phyloP scores from a whole-genome alignment of 1,140 invertebrate genomes.

The Drosophila sulfurigaster region DNA sequence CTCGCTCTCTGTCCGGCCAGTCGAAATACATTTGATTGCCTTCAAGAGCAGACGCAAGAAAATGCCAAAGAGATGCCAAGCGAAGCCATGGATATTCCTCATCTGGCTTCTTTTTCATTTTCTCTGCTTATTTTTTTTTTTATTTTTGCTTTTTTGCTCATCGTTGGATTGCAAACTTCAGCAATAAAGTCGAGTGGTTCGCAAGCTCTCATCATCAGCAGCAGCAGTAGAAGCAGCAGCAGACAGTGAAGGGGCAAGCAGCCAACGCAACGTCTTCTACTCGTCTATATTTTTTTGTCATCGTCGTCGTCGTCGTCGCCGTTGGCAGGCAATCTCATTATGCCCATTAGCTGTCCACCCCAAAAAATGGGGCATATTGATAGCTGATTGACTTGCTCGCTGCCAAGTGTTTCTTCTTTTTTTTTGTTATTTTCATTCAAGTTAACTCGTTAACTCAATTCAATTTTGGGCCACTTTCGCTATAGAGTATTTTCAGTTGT shows the following conservation, averaged over 20 bases:
- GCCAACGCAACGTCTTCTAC: neutral
- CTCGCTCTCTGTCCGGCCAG: slow-evolving; percentile 33
- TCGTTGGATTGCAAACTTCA: slow-evolving; percentile 36
- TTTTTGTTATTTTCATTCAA: no score
- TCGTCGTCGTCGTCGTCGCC: neutral
- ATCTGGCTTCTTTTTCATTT: no score
- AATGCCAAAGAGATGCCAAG: neutral
- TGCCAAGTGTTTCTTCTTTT: neutral
- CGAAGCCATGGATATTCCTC: neutral
- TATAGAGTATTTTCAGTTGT: neutral
- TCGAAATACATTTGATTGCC: slow-evolving; percentile 66
- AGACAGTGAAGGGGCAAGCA: neutral
- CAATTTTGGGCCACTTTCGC: neutral
- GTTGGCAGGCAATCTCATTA: slow-evolving; percentile 19
- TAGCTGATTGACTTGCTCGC: neutral
- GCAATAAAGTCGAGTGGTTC: slow-evolving; percentile 48
- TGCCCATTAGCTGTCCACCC: neutral
- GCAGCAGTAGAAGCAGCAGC: no score
- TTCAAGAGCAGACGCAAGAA: slow-evolving; percentile 16
- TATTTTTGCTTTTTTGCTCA: no score
- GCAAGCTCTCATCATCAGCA: slow-evolving; percentile 8
- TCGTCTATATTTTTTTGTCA: neutral
- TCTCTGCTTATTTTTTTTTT: neutral
- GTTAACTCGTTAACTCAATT: no score
- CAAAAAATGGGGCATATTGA: slow-evolving; percentile 15